Evolutionary conservation across 2,113 vertebrate species (phyloP), one percentile per base, ranked within the genome.

Genomic region (Pholis gunnellus): DNA sequence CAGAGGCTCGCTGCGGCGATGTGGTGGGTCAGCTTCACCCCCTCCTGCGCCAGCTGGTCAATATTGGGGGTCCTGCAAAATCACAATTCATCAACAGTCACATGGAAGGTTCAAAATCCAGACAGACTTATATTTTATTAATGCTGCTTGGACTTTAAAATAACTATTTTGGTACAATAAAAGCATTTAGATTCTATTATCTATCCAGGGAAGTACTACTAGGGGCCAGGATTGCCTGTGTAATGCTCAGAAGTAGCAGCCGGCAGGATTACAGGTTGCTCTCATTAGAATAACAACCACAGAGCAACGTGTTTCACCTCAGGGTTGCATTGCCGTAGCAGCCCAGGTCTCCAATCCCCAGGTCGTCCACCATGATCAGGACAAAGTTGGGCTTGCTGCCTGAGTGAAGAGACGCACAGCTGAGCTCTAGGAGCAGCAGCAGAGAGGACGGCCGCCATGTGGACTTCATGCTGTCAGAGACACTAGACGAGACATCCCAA

Each of bases 301-400:
- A 64, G 4, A 34, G 46, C n/a, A 18, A 54, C 20, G 0, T n/a
- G 17, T 42, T 54, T 88, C 73, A 98, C 97, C 96, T 97, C 89
- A 98, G 89, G 0, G 96, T 97, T 79, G 71, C 95, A 92, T 98
- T 98, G 5, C 97, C 97, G 0, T 97, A 98, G 93, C 97, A 98
- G 15, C 97, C 97, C 0, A 96, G 91, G 68, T 98, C 97, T 85
- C 97, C 97, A 11, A 98, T 96, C 78, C 97, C 97, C 10, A 98
- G 90, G 93, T 98, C 97, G 18, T 98, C 97, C 52, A 96, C 96
- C 96, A 98, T 95, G 72, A 97, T 85, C 81, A 98, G 85, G 65
- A 98, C 79, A 3, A 97, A 85, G 75, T 94, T 98, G 13, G 97
- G 96, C 89, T 5, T 91, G 25, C 1, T 11, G n/a, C 0, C 46